Evolutionary conservation across 2,888 invertebrate species (phyloP).

Genomic region (Myathropa florea): DNA sequence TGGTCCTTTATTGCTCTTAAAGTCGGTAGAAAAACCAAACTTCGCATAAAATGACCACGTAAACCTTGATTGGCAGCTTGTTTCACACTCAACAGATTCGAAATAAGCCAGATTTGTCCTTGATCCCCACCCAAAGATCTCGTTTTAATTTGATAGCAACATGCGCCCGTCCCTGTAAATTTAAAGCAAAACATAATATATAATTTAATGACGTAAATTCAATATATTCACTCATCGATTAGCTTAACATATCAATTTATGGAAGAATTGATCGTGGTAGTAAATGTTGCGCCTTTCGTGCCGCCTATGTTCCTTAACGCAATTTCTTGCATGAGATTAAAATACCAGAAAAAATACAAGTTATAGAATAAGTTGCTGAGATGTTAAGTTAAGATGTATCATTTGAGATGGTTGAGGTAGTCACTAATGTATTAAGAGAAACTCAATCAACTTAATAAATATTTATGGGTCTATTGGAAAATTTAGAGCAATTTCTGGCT

Average conservation of each 20-base stretch:
- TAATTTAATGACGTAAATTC: constrained; percentile 5
- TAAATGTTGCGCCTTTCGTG: not conserved
- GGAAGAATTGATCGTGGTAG: not conserved
- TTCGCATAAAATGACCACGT: constrained; percentile 16
- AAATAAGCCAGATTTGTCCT: constrained; percentile 16
- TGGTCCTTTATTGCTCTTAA: constrained; percentile 7
- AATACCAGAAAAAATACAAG: not conserved
- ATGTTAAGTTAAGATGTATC: not conserved
- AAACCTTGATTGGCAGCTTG: constrained; percentile 38
- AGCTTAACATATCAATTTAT: not conserved
- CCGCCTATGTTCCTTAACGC: not conserved
- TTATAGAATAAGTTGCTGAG: not conserved
- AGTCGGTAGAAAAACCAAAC: constrained; percentile 2
- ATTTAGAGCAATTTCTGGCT: not conserved
- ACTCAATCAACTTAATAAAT: not conserved
- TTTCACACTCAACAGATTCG: constrained; percentile 6
- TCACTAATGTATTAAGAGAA: not conserved
- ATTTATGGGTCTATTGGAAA: not conserved
- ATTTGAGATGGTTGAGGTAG: not conserved
- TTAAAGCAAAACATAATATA: constrained; percentile 11
- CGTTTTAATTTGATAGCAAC: constrained; percentile 29
- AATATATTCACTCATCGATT: not conserved
- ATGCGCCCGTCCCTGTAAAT: not conserved
- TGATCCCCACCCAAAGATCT: constrained; percentile 11
- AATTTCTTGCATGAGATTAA: not conserved